Conservation (phyloP, 2,888 invertebrate genomes). For the Habrosyne pyritoides region DNA sequence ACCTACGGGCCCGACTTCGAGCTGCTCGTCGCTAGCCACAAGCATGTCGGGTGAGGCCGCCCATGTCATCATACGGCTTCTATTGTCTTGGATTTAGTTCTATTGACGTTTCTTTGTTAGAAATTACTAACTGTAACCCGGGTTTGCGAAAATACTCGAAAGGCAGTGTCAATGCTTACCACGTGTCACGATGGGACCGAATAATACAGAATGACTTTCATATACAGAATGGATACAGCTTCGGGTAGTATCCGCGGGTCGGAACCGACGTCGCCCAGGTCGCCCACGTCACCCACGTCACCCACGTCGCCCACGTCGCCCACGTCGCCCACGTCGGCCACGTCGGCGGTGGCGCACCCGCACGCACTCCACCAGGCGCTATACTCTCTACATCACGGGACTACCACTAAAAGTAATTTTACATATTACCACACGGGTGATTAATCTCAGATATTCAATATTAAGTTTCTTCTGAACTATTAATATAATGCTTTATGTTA, state of each 20-base stretch:
- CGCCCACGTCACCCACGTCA: constrained; percentile 82
- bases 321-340: constrained; percentile 81
- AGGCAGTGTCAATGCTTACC: too few species aligned
- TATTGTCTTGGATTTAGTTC: too few species aligned
- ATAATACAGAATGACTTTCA: too few species aligned
- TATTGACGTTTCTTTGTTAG: too few species aligned
- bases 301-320: constrained; percentile 93
- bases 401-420: constrained; percentile 21
- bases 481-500: too few species aligned
- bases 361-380: constrained; percentile 57
- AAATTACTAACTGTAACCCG: too few species aligned
- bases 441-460: too few species aligned
- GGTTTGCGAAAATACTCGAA: too few species aligned
- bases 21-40: constrained; percentile 96
- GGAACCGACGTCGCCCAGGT: constrained; percentile 94
- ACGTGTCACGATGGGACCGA: too few species aligned
- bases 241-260: constrained; percentile 96
- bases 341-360: constrained; percentile 67
- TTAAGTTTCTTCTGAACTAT: too few species aligned
- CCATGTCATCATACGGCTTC: too few species aligned
- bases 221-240: constrained; percentile 92
- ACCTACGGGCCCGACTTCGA: constrained; percentile 98
- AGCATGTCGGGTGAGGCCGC: constrained; percentile 94
- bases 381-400: constrained; percentile 44
- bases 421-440: background rate